Percentiles rank a stretch among this genome's conserved stretches.
Conservation (phyloP, 2,797 vertebrate genomes). For the Florisuga fusca region DNA sequence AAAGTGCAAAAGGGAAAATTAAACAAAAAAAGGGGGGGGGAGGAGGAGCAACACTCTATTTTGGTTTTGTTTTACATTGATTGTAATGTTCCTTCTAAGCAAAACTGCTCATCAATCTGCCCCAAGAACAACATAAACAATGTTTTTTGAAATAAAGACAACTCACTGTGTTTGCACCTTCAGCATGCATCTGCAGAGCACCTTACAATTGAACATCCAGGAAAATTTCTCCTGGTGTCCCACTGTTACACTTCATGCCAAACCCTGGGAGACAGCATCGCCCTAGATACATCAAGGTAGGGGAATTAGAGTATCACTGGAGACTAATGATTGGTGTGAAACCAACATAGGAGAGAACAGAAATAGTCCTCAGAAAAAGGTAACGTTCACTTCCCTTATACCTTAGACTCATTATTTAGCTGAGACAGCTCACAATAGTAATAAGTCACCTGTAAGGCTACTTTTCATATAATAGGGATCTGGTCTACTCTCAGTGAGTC, state of each 20-base stretch:
- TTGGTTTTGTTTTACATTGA: background rate
- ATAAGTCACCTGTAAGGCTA: background rate
- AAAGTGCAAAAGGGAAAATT: background rate
- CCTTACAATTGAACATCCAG: background rate
- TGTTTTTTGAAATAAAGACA: background rate
- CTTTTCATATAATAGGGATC: background rate
- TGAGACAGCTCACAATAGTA: background rate
- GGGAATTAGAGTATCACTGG: background rate
- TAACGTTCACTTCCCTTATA: background rate
- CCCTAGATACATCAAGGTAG: background rate
- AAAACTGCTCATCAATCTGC: background rate
- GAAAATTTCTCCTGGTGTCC: background rate
- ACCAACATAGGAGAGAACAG: background rate
- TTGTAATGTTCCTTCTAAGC: background rate
- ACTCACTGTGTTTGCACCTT: background rate
- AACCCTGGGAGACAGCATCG: background rate
- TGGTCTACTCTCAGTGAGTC: background rate
- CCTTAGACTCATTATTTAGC: background rate
- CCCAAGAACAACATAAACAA: background rate
- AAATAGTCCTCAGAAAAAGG: background rate
- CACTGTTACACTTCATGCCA: background rate
- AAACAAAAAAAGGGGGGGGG: rapidly evolving
- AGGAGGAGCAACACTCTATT: background rate
- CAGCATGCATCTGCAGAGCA: background rate
- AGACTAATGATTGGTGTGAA: background rate